phyloP scores from a whole-genome alignment of 64 coral and sea anemone genomes.

The Actinia tenebrosa region DNA sequence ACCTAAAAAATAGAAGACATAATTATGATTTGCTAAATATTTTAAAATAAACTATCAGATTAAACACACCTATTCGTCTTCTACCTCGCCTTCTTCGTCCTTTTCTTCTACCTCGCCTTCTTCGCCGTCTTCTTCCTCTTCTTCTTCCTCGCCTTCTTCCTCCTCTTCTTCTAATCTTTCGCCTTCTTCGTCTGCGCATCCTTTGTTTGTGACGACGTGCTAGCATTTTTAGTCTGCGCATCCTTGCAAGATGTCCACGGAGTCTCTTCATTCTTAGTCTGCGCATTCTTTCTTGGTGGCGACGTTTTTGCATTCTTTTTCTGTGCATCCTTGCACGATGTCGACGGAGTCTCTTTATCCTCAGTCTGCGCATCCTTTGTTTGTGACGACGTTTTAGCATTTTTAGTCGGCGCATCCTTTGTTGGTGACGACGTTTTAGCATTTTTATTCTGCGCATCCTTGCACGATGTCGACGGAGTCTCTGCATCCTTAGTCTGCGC shows the following conservation, averaged over 20 bases:
- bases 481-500: neutral
- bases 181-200: neutral
- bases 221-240: neutral
- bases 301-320: too few relatives aligned
- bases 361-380: neutral
- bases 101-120: neutral
- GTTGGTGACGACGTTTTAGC: too few relatives aligned
- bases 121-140: too few relatives aligned
- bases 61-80: neutral
- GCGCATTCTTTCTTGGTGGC: too few relatives aligned
- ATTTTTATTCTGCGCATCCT: neutral
- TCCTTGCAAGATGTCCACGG: neutral
- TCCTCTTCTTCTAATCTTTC: too few relatives aligned
- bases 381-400: neutral
- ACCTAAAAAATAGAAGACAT: neutral
- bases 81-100: neutral
- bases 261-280: neutral
- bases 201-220: neutral
- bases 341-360: neutral
- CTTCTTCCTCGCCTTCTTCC: neutral
- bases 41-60: neutral
- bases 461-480: neutral
- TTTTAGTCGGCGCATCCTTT: neutral
- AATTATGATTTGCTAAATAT: neutral
- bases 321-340: neutral